Evolutionary conservation across 2,113 vertebrate genomes (phyloP), one percentile per base, ranked within the genome.

Genomic region (Hystrix cristata): DNA sequence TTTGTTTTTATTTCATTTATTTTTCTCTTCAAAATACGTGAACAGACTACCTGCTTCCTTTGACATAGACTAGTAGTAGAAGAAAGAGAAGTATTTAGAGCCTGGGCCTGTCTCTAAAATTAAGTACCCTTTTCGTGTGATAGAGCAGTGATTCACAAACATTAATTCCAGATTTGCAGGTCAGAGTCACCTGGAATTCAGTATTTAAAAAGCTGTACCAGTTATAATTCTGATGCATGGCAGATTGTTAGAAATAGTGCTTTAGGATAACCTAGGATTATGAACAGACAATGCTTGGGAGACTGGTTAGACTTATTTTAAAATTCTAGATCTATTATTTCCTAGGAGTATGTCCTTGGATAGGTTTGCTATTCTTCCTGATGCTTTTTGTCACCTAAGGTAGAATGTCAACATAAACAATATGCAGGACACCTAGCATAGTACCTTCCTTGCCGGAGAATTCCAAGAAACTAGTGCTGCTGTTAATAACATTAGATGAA

Each of bases 31-130:
- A 12, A 88, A 80, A 78, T 81, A 76, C 14, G 18, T 48, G 8
- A 92, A 38, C 46, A 74, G 16, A 18, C 19, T 65, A 19, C 6
- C 90, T 83, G 21, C 13, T 65, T 85, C 51, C 43, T 88, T 93
- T 78, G 79, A 90, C 95, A 83, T 93, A 72, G 86, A n/a, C 4
- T 82, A 84, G 51, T 60, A 78, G 29, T 74, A 67, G 29, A 87
- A 84, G 34, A 78, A 74, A 57, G 51, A 74, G 16, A 38, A 62
- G 16, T 71, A 48, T 67, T 83, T 85, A 29, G 31, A 81, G 15
- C 9, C 51, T 65, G 57, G 51, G 25, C 29, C 15, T 82, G 19
- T 31, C 16, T 83, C 43, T 78, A 43, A 15, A 60, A 59, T 85
- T 74, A 82, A 67, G 53, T 59, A 55, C 1, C 1, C 69, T 23